Base-by-base conservation (phyloP, 2,797 vertebrate species). In the Eupleurogrammus muticus region DNA sequence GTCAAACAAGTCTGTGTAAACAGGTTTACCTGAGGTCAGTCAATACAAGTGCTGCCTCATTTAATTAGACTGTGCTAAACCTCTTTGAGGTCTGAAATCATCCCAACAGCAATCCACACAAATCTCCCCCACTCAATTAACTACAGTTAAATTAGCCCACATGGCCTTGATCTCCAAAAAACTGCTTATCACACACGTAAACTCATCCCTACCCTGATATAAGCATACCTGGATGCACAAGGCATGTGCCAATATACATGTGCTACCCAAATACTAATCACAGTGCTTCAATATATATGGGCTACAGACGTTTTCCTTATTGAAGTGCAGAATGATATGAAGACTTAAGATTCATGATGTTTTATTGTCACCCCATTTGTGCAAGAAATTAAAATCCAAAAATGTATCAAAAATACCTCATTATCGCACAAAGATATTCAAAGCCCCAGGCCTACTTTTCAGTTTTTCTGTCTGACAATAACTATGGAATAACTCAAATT, bases 51-150 rank as follows among this genome's bases (percentile, higher is more conserved):
- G 57, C 70, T 73, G 79, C 77, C 76, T 78, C 84, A 89, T 83
- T 92, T 92, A 91, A 94, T 93, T 90, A 93, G 80, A 53, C 66
- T 17, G 53, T 48, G 59, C 64, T 91, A 93, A 93, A 90, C 86
- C 93, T 90, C 84, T 92, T 86, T 79, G 77, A 84, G 79, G 55
- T 71, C 55, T 75, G 73, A 85, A 87, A 85, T 84, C 80, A 75
- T 61, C 75, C 79, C 65, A 63, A 80, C 70, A 75, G 84, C 78
- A 87, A 90, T 86, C 85, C 75, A 76, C 70, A 77, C 79, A 92
- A 92, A 94, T 90, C 89, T 75, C 81, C 61, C 44, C 55, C 34
- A 57, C 57, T 53, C 46, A 20, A 65, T 42, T 51, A 58, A 23
- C 57, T 58, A 13, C 8, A 19, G 64, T 61, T 84, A 63, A 70